Percentiles rank a stretch among this genome's conserved stretches.
Conservation (phyloP, 2,113 vertebrate genomes). For the Amblyornis subalaris region DNA sequence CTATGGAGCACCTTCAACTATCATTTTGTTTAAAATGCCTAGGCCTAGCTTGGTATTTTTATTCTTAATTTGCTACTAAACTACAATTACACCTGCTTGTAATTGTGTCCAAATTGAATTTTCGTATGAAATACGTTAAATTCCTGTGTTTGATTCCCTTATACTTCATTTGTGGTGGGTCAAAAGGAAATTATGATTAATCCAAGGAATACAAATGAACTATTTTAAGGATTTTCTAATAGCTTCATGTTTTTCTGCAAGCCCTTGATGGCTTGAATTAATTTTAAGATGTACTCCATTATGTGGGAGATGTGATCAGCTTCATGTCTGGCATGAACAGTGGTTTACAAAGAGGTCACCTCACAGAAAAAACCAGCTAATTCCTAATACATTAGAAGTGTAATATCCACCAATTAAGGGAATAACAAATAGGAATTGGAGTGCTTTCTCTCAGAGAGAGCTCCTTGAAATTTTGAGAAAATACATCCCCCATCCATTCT, state of each 20-base stretch:
- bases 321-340: conserved; percentile 68
- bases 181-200: background rate
- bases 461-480: background rate
- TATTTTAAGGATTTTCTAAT: conserved; percentile 73
- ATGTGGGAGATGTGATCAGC: conserved; percentile 42
- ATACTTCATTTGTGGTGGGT: background rate
- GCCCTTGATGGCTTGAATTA: conserved; percentile 73
- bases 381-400: background rate
- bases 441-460: background rate
- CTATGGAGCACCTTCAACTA: background rate
- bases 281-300: conserved; percentile 66
- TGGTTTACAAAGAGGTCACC: background rate
- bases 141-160: background rate
- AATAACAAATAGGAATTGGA: background rate
- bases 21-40: background rate
- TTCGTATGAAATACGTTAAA: background rate
- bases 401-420: background rate
- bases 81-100: background rate
- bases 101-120: background rate
- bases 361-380: background rate
- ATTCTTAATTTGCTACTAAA: background rate
- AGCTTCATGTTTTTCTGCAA: conserved; percentile 74
- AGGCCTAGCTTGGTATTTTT: background rate
- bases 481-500: background rate
- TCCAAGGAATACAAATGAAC: background rate